Percentiles rank a stretch among this genome's conserved stretches.
phyloP scores from a whole-genome alignment of 2,888 invertebrate species.

The Trissolcus brochymenae region DNA sequence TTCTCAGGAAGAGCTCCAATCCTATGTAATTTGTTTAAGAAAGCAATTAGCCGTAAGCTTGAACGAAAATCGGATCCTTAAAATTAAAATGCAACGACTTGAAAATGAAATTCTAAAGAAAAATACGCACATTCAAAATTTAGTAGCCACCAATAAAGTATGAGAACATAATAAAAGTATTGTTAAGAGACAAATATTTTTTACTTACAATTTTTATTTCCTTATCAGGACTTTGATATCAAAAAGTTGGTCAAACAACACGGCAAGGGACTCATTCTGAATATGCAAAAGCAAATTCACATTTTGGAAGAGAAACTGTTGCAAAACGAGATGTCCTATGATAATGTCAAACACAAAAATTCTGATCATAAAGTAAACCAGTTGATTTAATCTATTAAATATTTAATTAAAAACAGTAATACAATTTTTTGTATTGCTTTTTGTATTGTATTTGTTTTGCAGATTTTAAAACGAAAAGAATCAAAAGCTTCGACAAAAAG shows the following conservation, averaged over 20 bases:
- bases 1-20: constrained; percentile 64
- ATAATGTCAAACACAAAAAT: constrained; percentile 20
- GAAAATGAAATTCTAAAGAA: constrained; percentile 65
- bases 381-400: not conserved
- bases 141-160: constrained; percentile 51
- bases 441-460: no score
- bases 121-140: constrained; percentile 65
- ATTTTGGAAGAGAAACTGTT: constrained; percentile 39
- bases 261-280: constrained; percentile 42
- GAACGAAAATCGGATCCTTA: constrained; percentile 66
- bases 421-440: no score
- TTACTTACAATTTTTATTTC: not conserved
- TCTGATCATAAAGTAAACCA: constrained; percentile 31
- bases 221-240: constrained; percentile 36
- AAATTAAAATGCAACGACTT: constrained; percentile 67
- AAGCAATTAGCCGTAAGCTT: constrained; percentile 61
- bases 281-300: constrained; percentile 50
- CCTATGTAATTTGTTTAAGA: constrained; percentile 64
- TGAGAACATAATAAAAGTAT: no score
- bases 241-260: constrained; percentile 44
- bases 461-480: constrained; percentile 27
- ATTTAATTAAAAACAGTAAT: not conserved
- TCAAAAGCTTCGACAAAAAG: constrained; percentile 24
- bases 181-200: not conserved
- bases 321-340: constrained; percentile 30